A percentile compares a stretch with the other conserved stretches of the same genome.
These are phyloP conservation scores for Harpagoxenus sublaevis DNA, from an alignment of 2,888 invertebrate genomes.

Conservation along the genomic window DNA sequence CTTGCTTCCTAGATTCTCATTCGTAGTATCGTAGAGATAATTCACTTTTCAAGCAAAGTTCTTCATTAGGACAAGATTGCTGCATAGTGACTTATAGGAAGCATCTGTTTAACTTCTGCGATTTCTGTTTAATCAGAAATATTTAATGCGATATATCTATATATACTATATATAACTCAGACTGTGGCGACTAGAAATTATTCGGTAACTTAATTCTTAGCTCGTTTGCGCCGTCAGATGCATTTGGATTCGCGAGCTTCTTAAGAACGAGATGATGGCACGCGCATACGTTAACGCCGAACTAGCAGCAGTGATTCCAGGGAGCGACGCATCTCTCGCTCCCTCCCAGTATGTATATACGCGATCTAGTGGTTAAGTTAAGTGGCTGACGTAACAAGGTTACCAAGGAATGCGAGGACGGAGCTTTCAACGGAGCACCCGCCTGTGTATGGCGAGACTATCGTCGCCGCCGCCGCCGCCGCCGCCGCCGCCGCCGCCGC, in stretches of 20 bases:
- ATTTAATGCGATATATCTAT: neutral
- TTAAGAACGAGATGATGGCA: neutral
- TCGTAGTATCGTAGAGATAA: neutral
- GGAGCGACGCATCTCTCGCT: slow-evolving; percentile 47
- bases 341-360: slow-evolving; percentile 52
- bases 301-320: slow-evolving; percentile 63
- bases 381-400: slow-evolving; percentile 81
- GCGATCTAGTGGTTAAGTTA: slow-evolving; percentile 79
- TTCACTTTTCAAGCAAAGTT: slow-evolving; percentile 5
- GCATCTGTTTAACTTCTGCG: neutral
- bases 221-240: neutral
- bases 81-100: neutral
- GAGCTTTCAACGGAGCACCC: slow-evolving; percentile 74
- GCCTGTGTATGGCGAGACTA: slow-evolving; percentile 60
- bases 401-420: slow-evolving; percentile 78
- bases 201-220: neutral
- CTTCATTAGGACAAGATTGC: neutral
- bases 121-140: neutral
- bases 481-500: slow-evolving; percentile 11
- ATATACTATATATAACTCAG: neutral
- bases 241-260: slow-evolving; percentile 1
- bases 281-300: slow-evolving; percentile 28
- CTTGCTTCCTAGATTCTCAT: neutral
- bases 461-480: slow-evolving; percentile 9
- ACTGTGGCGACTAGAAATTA: neutral